Percentiles rank a stretch among this genome's conserved stretches.
Evolutionary conservation across 1,140 invertebrate species (phyloP).

Genomic region (Brachionus rubens): DNA sequence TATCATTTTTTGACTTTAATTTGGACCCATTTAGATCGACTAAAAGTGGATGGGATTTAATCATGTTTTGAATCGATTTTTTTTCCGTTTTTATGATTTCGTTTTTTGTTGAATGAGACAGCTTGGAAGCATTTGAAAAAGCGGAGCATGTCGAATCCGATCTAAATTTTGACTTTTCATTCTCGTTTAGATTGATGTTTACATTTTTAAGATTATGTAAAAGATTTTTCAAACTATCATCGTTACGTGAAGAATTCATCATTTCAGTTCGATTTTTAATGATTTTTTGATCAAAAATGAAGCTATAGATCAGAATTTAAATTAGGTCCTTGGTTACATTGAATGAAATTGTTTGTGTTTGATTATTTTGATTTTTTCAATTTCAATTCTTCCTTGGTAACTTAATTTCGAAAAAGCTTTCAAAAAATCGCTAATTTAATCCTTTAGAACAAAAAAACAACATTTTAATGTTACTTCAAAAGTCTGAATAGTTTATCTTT

Average conservation of each 20-base stretch:
- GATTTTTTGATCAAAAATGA: too few species aligned
- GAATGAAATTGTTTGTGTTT: too few species aligned
- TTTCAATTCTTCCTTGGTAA: too few species aligned
- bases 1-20: not conserved
- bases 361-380: too few species aligned
- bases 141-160: conserved; percentile 5
- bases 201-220: conserved; percentile 6
- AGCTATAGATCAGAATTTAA: too few species aligned
- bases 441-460: too few species aligned
- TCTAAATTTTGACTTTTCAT: not conserved
- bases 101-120: not conserved
- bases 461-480: too few species aligned
- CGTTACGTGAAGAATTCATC: conserved; percentile 12
- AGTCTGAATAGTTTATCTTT: too few species aligned
- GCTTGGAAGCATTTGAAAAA: not conserved
- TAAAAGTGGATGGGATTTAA: not conserved
- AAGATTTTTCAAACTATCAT: conserved; percentile 9
- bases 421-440: too few species aligned
- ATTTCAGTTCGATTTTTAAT: not conserved
- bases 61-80: conserved; percentile 29
- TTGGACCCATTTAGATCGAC: conserved; percentile 1
- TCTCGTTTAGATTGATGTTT: not conserved
- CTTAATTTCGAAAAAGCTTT: too few species aligned
- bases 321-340: too few species aligned
- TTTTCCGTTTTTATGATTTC: not conserved